phyloP scores from a whole-genome alignment of 2,888 invertebrate species.

The Lathronympha strigana region DNA sequence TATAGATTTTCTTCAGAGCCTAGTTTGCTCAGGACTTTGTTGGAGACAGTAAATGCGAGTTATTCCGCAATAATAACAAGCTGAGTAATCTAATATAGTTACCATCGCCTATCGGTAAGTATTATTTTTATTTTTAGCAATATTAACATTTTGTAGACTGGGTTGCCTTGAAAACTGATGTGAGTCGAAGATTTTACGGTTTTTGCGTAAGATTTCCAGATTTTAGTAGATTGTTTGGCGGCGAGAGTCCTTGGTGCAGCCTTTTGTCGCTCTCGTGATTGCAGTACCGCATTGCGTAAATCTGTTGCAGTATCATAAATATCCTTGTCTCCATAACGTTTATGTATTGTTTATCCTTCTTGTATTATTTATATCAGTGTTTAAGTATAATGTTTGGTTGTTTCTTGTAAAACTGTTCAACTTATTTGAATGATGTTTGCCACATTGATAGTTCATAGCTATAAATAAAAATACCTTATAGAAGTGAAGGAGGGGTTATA shows the following conservation, averaged over 20 bases:
- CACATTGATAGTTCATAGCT: too few relatives aligned
- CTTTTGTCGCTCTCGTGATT: slow-evolving; percentile 14
- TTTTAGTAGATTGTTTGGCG: slow-evolving; percentile 4
- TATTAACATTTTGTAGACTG: not conserved
- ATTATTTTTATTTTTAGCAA: slow-evolving; percentile 25
- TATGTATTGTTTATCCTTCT: not conserved
- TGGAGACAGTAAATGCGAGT: slow-evolving; percentile 22
- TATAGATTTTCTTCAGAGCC: slow-evolving; percentile 1
- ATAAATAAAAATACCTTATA: too few relatives aligned
- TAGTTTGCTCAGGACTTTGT: slow-evolving; percentile 5
- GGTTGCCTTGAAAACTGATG: slow-evolving; percentile 8
- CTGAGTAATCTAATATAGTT: slow-evolving; percentile 21
- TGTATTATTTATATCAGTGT: too few relatives aligned
- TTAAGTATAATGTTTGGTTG: too few relatives aligned
- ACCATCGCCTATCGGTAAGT: slow-evolving; percentile 29
- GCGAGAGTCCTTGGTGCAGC: slow-evolving; percentile 14
- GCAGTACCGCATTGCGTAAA: slow-evolving; percentile 38
- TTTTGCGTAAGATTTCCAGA: slow-evolving; percentile 1
- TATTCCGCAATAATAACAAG: slow-evolving; percentile 30
- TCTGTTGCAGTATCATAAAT: slow-evolving; percentile 26
- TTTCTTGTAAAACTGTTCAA: too few relatives aligned
- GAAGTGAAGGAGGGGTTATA: too few relatives aligned
- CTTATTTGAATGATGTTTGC: too few relatives aligned
- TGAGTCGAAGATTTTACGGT: not conserved
- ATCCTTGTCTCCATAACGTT: slow-evolving; percentile 21